phyloP scores from a whole-genome alignment of 2,888 invertebrate species.

The Isotomurus palustris region DNA sequence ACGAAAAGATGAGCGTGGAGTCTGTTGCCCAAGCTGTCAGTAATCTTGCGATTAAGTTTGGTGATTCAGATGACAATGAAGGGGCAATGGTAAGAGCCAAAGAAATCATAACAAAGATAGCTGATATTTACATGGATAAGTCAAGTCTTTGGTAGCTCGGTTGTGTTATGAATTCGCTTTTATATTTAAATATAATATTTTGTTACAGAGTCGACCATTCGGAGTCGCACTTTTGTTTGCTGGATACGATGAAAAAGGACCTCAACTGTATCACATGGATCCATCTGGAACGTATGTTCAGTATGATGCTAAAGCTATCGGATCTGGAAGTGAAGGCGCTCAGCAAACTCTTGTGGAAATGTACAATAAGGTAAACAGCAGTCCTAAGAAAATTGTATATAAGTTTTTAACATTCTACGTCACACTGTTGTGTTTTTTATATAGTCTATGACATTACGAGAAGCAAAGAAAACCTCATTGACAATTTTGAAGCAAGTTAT shows the following conservation, averaged over 20 bases:
- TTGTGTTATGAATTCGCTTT: background rate
- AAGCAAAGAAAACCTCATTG: slow-evolving; percentile 84
- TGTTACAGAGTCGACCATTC: slow-evolving; percentile 78
- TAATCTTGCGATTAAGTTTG: slow-evolving; percentile 97
- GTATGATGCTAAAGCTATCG: slow-evolving; percentile 98
- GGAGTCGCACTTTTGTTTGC: slow-evolving; percentile 98
- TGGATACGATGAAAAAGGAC: slow-evolving; percentile 83
- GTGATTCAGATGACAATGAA: slow-evolving; percentile 93
- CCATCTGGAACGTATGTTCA: slow-evolving; percentile 98
- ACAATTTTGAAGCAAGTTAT: slow-evolving; percentile 98
- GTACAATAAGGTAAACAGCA: slow-evolving; percentile 56
- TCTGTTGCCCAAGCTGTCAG: slow-evolving; percentile 98
- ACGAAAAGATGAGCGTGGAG: slow-evolving; percentile 93
- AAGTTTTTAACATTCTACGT: slow-evolving; percentile 3
- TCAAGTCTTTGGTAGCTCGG: background rate
- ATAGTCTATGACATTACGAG: slow-evolving; percentile 85
- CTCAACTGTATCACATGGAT: slow-evolving; percentile 96
- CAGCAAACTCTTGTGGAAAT: slow-evolving; percentile 83
- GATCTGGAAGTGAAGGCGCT: slow-evolving; percentile 98
- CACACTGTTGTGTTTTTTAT: slow-evolving; percentile 45
- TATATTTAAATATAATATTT: too few species aligned
- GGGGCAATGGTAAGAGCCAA: slow-evolving; percentile 64
- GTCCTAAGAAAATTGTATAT: slow-evolving; percentile 2
- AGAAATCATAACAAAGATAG: too few species aligned
- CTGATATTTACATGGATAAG: background rate